Evolutionary conservation across 2,888 invertebrate genomes (phyloP), one percentile per base, ranked within the genome.

Genomic region (Eristalis arbustorum): DNA sequence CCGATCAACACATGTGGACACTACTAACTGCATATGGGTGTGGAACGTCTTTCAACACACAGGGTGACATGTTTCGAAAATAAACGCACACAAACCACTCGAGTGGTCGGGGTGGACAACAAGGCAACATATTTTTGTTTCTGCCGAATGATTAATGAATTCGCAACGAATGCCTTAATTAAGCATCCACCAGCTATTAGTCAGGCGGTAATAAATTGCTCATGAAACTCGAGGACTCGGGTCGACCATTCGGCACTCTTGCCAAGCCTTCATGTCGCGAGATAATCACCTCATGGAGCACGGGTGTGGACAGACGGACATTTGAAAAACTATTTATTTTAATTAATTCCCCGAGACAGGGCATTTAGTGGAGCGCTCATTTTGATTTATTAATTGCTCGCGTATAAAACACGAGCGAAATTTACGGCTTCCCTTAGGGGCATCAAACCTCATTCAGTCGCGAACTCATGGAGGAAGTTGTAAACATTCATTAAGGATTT

Each of bases 61-160:
- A 34, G 68, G 64, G 59, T 64, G 71, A 61, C 14, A 34, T n/a
- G 22, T 34, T 56, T 25, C 61, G 42, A 73, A 79, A 79, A 79
- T 71, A 59, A 67, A 67, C n/a, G 18, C n/a, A 14, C 23, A 59
- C 23, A 23, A 23, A 25, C 13, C 25, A 59, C 23, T 11, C 31
- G 10, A 31, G 10, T 10, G 31, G 59, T 1, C 25, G 4, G 25
- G 10, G 31, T 25, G 49, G 49, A 49, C 42, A 42, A n/a, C 14
- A 42, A n/a, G 6, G n/a, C 4, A 42, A 42, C 6, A 49, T 6
- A n/a, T n/a, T n/a, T 18, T 49, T 18, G 49, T 18, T 49, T 18
- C 37, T 57, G 13, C 62, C 62, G 23, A 31, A 57, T 80, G 80
- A 80, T 80, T 80, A 63, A 80, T 80, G 80, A 23, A 40, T 63